Evolutionary conservation across 2,888 invertebrate genomes (phyloP).

Genomic region (Protonemura montana): DNA sequence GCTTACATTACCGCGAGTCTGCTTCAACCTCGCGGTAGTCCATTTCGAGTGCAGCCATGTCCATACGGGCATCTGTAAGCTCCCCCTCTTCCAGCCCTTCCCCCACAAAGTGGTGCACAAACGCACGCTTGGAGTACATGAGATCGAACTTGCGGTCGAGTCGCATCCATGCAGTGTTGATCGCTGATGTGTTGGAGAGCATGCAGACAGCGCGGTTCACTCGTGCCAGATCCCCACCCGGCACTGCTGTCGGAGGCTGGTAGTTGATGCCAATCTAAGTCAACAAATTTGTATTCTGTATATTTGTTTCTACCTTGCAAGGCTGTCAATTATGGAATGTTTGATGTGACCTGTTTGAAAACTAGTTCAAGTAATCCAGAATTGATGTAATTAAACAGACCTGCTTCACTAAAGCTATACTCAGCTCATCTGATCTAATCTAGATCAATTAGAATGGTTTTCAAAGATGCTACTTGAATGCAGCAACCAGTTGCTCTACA

Average conservation of each 20-base stretch:
- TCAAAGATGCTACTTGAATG: no score
- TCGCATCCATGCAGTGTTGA: conserved; percentile 66
- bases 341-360: no score
- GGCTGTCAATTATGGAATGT: no score
- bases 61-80: conserved; percentile 68
- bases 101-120: conserved; percentile 62
- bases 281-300: not conserved
- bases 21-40: conserved; percentile 74
- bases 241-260: conserved; percentile 62
- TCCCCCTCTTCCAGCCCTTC: conserved; percentile 68
- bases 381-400: no score
- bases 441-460: no score
- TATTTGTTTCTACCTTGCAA: not conserved
- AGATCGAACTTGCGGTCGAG: conserved; percentile 67
- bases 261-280: conserved; percentile 56
- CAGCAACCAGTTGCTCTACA: no score
- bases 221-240: conserved; percentile 60
- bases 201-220: conserved; percentile 65
- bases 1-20: conserved; percentile 22
- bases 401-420: no score
- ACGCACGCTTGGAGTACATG: conserved; percentile 67
- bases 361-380: no score
- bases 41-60: conserved; percentile 68
- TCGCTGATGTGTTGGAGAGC: conserved; percentile 67
- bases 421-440: no score